A percentile compares a stretch with the other conserved stretches of the same genome.
These are phyloP conservation scores for Pantherophis vulpinus DNA, from an alignment of 2,797 vertebrate species.

Conservation along the genomic window DNA sequence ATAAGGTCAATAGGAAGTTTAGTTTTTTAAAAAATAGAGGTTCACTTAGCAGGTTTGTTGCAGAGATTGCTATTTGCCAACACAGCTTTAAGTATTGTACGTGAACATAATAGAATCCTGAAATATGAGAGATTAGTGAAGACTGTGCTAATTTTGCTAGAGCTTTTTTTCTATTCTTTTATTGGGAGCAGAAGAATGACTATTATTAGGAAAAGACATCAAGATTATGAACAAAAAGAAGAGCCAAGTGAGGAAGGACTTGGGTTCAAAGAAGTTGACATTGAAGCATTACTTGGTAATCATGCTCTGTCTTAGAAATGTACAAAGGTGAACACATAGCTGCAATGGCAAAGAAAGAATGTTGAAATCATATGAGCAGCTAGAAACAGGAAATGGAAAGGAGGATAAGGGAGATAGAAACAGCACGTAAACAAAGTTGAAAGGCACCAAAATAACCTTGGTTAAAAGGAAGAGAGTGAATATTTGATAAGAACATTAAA, in stretches of 20 bases:
- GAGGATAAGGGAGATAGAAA: conserved; percentile 34
- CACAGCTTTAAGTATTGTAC: background rate
- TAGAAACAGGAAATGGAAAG: conserved; percentile 41
- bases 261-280: conserved; percentile 28
- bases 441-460: background rate
- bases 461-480: background rate
- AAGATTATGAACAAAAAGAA: conserved; percentile 52
- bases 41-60: background rate
- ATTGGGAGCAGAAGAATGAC: conserved; percentile 7
- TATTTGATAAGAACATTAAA: conserved; percentile 31
- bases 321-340: conserved; percentile 23
- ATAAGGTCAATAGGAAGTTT: background rate
- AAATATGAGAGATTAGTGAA: background rate
- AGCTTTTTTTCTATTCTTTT: background rate
- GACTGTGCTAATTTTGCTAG: background rate
- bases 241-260: conserved; percentile 32
- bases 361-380: conserved; percentile 39
- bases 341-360: conserved; percentile 27
- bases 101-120: too few species aligned
- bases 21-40: background rate
- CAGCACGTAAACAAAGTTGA: conserved; percentile 27
- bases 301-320: conserved; percentile 46
- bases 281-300: conserved; percentile 49
- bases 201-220: conserved; percentile 42
- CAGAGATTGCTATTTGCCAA: background rate